Conservation (phyloP, 2,113 vertebrate genomes). For the Dryoscopus gambensis region DNA sequence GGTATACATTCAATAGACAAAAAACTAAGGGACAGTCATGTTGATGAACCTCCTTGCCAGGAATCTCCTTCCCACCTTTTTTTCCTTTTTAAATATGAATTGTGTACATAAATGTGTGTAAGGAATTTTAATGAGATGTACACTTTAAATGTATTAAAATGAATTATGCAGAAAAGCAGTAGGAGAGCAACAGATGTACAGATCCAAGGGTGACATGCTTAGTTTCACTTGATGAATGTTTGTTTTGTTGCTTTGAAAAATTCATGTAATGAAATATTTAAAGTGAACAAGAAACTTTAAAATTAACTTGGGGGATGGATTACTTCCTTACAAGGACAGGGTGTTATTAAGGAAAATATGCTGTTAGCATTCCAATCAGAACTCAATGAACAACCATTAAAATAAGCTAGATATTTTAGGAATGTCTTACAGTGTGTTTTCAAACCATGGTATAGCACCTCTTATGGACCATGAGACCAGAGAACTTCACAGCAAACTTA, state of each 20-base stretch:
- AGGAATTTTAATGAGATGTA: constrained; percentile 66
- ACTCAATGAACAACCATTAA: neutral
- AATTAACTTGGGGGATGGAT: constrained; percentile 60
- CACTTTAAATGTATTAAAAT: constrained; percentile 73
- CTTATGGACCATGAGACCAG: neutral
- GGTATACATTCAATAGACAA: neutral
- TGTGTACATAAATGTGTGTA: constrained; percentile 33
- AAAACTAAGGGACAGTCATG: neutral
- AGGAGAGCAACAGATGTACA: constrained; percentile 73
- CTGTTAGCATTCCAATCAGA: constrained; percentile 22
- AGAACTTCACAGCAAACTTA: neutral
- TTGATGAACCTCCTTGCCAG: neutral
- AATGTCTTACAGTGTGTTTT: neutral
- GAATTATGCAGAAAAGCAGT: constrained; percentile 77
- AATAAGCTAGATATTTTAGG: neutral
- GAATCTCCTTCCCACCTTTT: neutral
- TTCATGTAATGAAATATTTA: constrained; percentile 81
- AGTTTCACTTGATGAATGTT: constrained; percentile 81
- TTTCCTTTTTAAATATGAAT: constrained; percentile 35
- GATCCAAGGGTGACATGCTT: constrained; percentile 74
- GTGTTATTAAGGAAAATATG: constrained; percentile 26
- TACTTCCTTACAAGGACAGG: constrained; percentile 23
- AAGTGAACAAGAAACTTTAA: constrained; percentile 70
- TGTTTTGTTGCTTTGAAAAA: constrained; percentile 79
- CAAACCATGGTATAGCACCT: neutral